A percentile compares a stretch with the other conserved stretches of the same genome.
Evolutionary conservation across 2,113 vertebrate genomes (phyloP).

Genomic region (Pheucticus melanocephalus): DNA sequence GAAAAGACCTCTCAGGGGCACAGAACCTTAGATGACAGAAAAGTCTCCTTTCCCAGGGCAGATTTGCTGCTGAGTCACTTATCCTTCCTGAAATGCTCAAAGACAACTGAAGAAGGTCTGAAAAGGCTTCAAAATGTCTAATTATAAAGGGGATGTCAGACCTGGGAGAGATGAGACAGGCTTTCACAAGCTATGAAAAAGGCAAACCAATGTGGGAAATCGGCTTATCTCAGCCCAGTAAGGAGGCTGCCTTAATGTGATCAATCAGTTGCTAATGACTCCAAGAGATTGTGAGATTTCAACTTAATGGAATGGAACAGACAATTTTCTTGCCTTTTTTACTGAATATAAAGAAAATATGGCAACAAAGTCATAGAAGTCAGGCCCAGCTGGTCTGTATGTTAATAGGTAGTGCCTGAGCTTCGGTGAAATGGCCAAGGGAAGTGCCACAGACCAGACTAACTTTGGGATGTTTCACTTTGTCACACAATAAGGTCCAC

Average conservation of each 20-base stretch:
- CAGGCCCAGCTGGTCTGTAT: not conserved
- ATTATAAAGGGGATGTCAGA: conserved; percentile 34
- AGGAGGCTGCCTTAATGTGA: conserved; percentile 31
- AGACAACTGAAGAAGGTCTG: conserved; percentile 16
- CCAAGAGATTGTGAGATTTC: conserved; percentile 18
- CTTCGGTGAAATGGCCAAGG: not conserved
- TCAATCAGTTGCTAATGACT: conserved; percentile 9
- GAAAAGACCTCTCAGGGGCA: not conserved
- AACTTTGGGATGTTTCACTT: not conserved
- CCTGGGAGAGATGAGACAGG: conserved; percentile 28
- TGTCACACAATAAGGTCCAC: not conserved
- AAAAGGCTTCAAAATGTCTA: not conserved
- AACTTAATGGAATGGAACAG: conserved; percentile 32
- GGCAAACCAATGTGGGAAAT: conserved; percentile 24
- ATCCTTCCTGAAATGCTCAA: not conserved
- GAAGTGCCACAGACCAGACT: not conserved
- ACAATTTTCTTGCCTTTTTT: conserved; percentile 23
- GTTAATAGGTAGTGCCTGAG: not conserved
- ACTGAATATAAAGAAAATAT: conserved; percentile 22
- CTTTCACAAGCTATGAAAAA: not conserved
- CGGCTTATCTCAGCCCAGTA: conserved; percentile 1
- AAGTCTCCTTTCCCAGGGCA: not conserved
- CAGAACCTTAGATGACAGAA: not conserved
- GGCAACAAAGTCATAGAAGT: not conserved
- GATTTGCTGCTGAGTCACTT: not conserved